These are phyloP conservation scores for Onchidella celtica DNA, from an alignment of 2,888 invertebrate species.

Conservation along the genomic window DNA sequence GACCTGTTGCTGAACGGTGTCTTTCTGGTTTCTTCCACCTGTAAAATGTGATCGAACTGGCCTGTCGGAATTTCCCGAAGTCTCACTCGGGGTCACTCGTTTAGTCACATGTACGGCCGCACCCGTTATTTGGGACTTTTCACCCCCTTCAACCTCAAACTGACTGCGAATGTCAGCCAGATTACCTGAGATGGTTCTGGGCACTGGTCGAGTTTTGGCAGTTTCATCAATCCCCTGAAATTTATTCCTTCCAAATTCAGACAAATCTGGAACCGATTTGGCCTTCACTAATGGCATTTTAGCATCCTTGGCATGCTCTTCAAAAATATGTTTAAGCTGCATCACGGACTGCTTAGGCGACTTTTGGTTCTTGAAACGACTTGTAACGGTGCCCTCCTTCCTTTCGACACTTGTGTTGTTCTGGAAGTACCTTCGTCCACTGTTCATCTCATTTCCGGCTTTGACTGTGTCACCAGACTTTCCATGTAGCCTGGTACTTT, in stretches of 20 bases:
- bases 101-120: no score
- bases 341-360: slow-evolving; percentile 29
- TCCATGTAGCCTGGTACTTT: no score
- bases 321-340: slow-evolving; percentile 45
- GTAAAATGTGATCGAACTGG: no score
- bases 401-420: neutral
- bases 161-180: slow-evolving; percentile 55
- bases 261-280: slow-evolving; percentile 65
- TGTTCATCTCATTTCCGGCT: neutral
- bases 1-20: no score
- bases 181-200: slow-evolving; percentile 62
- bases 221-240: neutral
- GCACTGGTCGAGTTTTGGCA: slow-evolving; percentile 43
- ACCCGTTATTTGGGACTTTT: no score
- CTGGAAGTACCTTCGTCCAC: no score
- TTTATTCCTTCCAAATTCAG: slow-evolving; percentile 32
- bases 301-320: neutral
- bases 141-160: slow-evolving; percentile 1
- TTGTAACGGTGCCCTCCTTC: neutral
- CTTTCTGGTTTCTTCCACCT: no score
- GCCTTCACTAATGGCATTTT: slow-evolving; percentile 40
- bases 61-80: neutral
- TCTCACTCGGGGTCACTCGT: no score
- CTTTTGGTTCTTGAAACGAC: neutral
- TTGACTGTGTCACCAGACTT: no score